Conservation (phyloP, 2,113 vertebrate genomes). For the Machaerirhynchus nigripectus region DNA sequence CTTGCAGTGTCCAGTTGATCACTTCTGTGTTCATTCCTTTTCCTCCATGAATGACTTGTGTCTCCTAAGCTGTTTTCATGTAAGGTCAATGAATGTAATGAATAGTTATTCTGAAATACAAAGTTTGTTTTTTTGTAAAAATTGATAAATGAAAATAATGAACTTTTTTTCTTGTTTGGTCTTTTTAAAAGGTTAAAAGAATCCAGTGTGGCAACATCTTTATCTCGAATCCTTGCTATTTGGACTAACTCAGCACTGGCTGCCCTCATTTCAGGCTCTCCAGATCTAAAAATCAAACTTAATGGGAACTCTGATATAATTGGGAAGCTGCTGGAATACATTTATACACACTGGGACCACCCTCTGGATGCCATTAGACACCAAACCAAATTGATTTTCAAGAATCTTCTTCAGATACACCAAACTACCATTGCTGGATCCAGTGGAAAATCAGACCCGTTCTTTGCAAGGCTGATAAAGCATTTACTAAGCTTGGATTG, state of each 20-base stretch:
- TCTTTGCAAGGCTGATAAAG: conserved; percentile 76
- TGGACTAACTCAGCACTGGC: conserved; percentile 86
- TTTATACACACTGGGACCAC: conserved; percentile 95
- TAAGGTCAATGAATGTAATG: not conserved
- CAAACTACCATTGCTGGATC: conserved; percentile 25
- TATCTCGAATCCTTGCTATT: conserved; percentile 83
- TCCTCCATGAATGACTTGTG: not conserved
- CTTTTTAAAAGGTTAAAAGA: conserved; percentile 83
- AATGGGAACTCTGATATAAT: conserved; percentile 74
- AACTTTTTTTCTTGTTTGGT: not conserved
- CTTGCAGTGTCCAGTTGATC: not conserved
- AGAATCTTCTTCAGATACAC: conserved; percentile 86
- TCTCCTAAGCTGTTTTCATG: not conserved
- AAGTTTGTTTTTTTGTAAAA: not conserved
- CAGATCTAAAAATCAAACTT: conserved; percentile 70
- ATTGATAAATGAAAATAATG: not conserved
- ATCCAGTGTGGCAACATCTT: conserved; percentile 83
- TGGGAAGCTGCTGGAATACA: conserved; percentile 81
- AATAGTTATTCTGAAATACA: not conserved
- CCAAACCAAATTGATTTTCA: conserved; percentile 89
- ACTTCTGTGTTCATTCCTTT: not conserved
- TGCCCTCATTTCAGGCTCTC: conserved; percentile 67
- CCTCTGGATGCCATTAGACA: conserved; percentile 91
- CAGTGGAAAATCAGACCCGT: conserved; percentile 67
- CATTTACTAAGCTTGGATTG: conserved; percentile 86